Conservation (phyloP, 1,140 invertebrate species). For the Phymastichus coffea region DNA sequence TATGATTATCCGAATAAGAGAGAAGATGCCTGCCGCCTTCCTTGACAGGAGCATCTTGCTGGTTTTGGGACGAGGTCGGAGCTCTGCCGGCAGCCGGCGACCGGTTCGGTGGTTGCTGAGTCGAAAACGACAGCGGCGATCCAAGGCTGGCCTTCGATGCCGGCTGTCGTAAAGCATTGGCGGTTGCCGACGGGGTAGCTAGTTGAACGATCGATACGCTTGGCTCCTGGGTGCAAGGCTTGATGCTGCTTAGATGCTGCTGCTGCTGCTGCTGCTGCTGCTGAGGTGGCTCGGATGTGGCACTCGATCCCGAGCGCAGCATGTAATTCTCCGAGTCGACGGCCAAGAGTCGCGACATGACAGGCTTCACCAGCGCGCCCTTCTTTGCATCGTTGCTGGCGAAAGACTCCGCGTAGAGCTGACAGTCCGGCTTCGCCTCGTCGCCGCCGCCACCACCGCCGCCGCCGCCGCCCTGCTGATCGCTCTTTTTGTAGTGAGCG, state of each 20-base stretch:
- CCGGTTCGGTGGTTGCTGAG: slow-evolving; percentile 27
- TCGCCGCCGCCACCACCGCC: too few relatives aligned
- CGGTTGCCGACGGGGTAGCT: not conserved
- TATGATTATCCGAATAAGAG: too few relatives aligned
- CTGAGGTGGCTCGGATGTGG: slow-evolving; percentile 34
- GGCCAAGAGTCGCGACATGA: slow-evolving; percentile 50
- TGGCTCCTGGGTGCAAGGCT: too few relatives aligned
- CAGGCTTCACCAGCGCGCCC: too few relatives aligned
- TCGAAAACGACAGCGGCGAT: not conserved
- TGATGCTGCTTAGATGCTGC: not conserved
- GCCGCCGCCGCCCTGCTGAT: too few relatives aligned
- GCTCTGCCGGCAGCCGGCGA: slow-evolving; percentile 4
- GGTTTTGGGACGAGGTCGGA: not conserved
- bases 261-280: not conserved
- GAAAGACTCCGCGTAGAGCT: too few relatives aligned
- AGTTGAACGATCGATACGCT: not conserved
- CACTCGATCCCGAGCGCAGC: slow-evolving; percentile 51
- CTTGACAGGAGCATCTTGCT: not conserved
- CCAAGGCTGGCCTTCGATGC: not conserved
- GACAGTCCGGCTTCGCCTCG: too few relatives aligned
- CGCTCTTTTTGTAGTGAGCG: too few relatives aligned
- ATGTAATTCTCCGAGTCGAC: slow-evolving; percentile 67
- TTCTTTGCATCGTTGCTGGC: too few relatives aligned
- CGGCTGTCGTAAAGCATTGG: not conserved
- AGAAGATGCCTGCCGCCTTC: not conserved